These are phyloP conservation scores for Saccostrea echinata DNA, from an alignment of 1,140 invertebrate genomes.

Conservation along the genomic window DNA sequence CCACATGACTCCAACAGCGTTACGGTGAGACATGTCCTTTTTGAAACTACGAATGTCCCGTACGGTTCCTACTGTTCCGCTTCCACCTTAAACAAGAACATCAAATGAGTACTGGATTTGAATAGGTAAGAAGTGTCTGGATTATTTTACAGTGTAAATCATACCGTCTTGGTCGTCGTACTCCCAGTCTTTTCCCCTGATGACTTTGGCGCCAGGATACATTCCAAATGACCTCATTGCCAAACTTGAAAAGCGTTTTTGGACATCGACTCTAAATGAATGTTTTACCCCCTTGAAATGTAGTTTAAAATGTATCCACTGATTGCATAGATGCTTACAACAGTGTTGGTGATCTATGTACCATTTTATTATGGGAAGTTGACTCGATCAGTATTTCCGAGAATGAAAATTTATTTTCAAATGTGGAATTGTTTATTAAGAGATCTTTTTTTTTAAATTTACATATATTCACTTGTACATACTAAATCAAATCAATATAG, in stretches of 20 bases:
- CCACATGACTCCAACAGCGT: constrained; percentile 39
- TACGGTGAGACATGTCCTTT: constrained; percentile 33
- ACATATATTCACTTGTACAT: too few species aligned
- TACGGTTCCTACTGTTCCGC: background rate
- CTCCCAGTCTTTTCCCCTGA: constrained; percentile 74
- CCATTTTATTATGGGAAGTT: background rate
- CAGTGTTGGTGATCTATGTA: too few species aligned
- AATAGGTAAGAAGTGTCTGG: too few species aligned
- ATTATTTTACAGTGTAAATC: background rate
- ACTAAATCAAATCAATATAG: too few species aligned
- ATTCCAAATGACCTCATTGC: constrained; percentile 85
- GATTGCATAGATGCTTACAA: too few species aligned
- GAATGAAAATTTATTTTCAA: too few species aligned
- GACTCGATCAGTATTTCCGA: background rate
- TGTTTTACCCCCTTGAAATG: too few species aligned
- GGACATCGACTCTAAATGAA: constrained; percentile 56
- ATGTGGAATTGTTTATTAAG: too few species aligned
- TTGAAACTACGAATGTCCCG: constrained; percentile 28
- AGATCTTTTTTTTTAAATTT: too few species aligned
- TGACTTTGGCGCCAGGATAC: constrained; percentile 90
- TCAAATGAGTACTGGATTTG: background rate
- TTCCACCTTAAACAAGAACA: constrained; percentile 1
- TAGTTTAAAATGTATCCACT: too few species aligned
- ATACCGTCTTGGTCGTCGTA: constrained; percentile 74
- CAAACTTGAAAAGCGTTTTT: constrained; percentile 58